Evolutionary conservation across 2,797 vertebrate species (phyloP), one percentile per base, ranked within the genome.

Genomic region (Sebastes steindachneri): DNA sequence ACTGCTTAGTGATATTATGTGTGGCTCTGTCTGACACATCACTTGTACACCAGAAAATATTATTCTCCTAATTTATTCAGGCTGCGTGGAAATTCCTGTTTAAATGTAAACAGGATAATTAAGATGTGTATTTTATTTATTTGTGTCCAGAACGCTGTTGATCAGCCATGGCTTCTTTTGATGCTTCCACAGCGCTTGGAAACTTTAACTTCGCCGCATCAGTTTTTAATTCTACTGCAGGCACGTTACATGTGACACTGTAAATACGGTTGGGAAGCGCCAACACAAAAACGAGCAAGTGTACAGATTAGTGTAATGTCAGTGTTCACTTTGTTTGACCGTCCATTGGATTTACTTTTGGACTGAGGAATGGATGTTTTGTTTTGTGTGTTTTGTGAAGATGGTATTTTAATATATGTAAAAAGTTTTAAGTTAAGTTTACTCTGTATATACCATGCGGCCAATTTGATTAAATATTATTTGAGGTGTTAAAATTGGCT

Each of bases 351-450:
- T 89, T 88, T 87, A 57, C 68, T 73, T 89, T 90, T 75, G 82
- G 82, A 89, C 69, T 96, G 92, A 95, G 93, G 93, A 95, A 94
- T 96, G 94, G 45, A 37, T 68, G 31, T 84, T 67, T 72, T 59
- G 29, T 77, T 54, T 25, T 55, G 64, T 74, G 68, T 78, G 31
- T 74, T 79, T 62, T 84, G 80, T 91, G 70, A 96, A 96, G 92
- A 97, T 96, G 95, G 95, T 96, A 96, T 97, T 97, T 98, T 97
- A 97, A 97, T 98, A 97, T 97, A 97, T 98, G 96, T 97, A 96
- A 93, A 97, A 96, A 97, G 91, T 94, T 87, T 96, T 97, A 97
- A 97, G 96, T 98, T 97, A 97, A 95, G 92, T 97, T 96, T 97
- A 93, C 67, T 87, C 83, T 98, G 97, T 99, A 97, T 96, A 98